Evolutionary conservation across 2,113 vertebrate species (phyloP), one percentile per base, ranked within the genome.

Genomic region (Limnothrissa miodon): DNA sequence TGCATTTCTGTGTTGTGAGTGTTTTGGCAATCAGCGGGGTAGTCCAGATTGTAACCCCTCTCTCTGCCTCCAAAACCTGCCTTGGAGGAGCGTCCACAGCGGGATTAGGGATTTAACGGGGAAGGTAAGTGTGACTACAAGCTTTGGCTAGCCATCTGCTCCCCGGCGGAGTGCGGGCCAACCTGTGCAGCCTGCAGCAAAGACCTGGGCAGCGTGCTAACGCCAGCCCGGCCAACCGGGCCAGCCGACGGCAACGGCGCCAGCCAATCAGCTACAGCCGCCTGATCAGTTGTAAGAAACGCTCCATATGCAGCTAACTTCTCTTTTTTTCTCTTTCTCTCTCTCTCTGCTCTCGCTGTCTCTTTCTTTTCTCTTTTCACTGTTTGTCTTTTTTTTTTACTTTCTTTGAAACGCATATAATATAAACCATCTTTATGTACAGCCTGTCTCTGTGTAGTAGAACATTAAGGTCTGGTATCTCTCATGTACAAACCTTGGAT

Each of bases 81-180:
- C 97, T 99, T 99, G 98, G 98, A 98, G 98, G 96, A 96, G 96
- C 96, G 96, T 97, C 96, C 97, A 97, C 96, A 93, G 96, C 97
- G 97, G 98, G 98, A 99, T 99, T 99, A 97, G 97, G 97, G 98
- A 97, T 99, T 99, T 99, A 99, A 97, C 96, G 97, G 97, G 96
- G 97, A 99, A 99, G 98, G 98, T 99, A 99, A 99, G 98, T 99
- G 98, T 99, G 97, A 99, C 98, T 98, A 98, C 96, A 97, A 99
- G 98, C 98, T 97, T 97, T 99, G 97, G 97, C 97, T 98, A 93
- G 92, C 98, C 98, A 99, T 99, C 98, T 99, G 98, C 97, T 99
- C 97, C 97, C 97, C 97, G 96, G 96, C 98, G 96, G 96, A 97
- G 97, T 93, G 93, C 94, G 96, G 98, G 97, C 98, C 98, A 99